Conservation (phyloP, 1,140 invertebrate species). For the Cryptotermes secundus region DNA sequence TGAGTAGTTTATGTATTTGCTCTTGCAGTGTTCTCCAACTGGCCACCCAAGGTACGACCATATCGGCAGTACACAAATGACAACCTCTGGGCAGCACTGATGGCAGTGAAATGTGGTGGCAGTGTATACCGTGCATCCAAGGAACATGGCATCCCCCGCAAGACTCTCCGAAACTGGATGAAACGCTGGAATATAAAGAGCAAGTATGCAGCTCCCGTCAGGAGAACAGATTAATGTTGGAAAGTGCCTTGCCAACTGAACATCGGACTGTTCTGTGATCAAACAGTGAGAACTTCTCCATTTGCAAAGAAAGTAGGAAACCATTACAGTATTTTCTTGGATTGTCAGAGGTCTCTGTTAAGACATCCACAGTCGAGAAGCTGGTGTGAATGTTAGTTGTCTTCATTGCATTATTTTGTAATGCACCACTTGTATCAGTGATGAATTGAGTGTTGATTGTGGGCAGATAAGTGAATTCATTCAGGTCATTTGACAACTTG, state of each 20-base stretch:
- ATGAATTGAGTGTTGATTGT: too few relatives aligned
- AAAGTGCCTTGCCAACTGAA: too few relatives aligned
- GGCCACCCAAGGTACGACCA: slow-evolving; percentile 44
- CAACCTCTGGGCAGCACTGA: slow-evolving; percentile 46
- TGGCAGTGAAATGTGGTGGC: slow-evolving; percentile 55
- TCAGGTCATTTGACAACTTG: too few relatives aligned
- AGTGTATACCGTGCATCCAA: slow-evolving; percentile 54
- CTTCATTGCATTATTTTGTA: too few relatives aligned
- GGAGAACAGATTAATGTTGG: not conserved
- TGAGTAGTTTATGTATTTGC: not conserved
- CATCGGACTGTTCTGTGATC: not conserved
- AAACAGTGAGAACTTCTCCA: not conserved
- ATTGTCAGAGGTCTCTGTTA: not conserved
- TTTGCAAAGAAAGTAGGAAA: not conserved
- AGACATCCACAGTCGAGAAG: too few relatives aligned
- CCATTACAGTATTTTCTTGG: not conserved
- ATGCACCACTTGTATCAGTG: too few relatives aligned
- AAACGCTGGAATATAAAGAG: slow-evolving; percentile 54
- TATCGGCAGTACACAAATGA: slow-evolving; percentile 40
- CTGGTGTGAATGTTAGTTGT: too few relatives aligned
- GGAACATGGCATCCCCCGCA: slow-evolving; percentile 54
- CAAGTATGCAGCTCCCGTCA: slow-evolving; percentile 20
- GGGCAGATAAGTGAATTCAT: too few relatives aligned
- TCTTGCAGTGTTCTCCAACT: slow-evolving; percentile 34
- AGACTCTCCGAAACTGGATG: slow-evolving; percentile 56